These are phyloP conservation scores for Tetragonisca angustula DNA, from an alignment of 2,888 invertebrate genomes.

Conservation along the genomic window DNA sequence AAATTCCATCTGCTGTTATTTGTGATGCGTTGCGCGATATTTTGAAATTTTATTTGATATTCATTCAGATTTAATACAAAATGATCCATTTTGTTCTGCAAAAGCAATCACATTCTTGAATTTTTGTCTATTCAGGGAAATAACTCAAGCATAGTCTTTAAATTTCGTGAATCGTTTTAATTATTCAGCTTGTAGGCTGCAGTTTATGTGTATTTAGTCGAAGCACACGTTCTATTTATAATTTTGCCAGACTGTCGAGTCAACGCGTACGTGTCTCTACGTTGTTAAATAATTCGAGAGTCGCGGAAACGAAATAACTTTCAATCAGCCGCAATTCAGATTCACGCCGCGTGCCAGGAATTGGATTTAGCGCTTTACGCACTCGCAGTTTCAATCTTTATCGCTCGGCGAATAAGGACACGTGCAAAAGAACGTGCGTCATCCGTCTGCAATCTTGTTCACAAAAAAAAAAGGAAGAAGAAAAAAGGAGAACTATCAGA, in stretches of 20 bases:
- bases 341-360: conserved; percentile 65
- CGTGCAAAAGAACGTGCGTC: neutral
- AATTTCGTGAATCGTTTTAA: too few relatives aligned
- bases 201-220: too few relatives aligned
- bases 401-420: conserved; percentile 48
- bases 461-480: neutral
- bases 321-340: conserved; percentile 68
- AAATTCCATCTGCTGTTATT: too few relatives aligned
- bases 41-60: too few relatives aligned
- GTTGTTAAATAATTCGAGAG: conserved; percentile 8
- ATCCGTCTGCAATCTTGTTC: neutral
- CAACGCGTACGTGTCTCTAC: neutral
- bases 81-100: too few relatives aligned
- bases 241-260: neutral
- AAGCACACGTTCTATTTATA: neutral
- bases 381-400: conserved; percentile 73
- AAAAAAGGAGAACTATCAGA: neutral
- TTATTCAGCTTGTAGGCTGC: too few relatives aligned
- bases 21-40: too few relatives aligned
- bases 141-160: too few relatives aligned
- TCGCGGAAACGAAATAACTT: conserved; percentile 70
- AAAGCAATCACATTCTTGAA: too few relatives aligned
- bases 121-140: too few relatives aligned
- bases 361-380: conserved; percentile 69
- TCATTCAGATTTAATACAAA: too few relatives aligned